These are phyloP conservation scores for Papilio dardanus DNA, from an alignment of 1,140 invertebrate species.

Conservation along the genomic window DNA sequence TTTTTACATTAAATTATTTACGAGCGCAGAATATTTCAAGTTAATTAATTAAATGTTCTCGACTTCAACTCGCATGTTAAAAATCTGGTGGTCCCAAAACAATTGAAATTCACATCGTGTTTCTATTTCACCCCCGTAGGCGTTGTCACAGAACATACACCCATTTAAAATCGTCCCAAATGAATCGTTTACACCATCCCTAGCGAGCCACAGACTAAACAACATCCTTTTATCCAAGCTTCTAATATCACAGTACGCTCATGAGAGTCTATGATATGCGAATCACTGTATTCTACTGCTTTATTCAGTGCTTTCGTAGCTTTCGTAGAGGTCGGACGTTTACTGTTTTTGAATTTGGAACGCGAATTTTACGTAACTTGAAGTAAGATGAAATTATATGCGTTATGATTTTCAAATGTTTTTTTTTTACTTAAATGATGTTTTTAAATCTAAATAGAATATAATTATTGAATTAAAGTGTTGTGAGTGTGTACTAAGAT, in stretches of 20 bases:
- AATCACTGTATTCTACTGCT: slow-evolving; percentile 18
- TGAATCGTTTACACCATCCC: slow-evolving; percentile 44
- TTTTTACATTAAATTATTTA: neutral
- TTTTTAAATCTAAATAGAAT: neutral
- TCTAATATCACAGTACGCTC: slow-evolving; percentile 34
- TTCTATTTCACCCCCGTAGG: slow-evolving; percentile 29
- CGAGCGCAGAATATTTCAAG: neutral
- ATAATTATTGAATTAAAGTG: neutral
- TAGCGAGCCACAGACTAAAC: slow-evolving; percentile 43
- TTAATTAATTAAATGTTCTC: neutral
- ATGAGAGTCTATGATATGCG: neutral
- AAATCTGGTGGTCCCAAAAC: slow-evolving; percentile 23
- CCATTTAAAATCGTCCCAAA: slow-evolving; percentile 53
- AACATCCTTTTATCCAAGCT: neutral
- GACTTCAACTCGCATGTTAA: neutral
- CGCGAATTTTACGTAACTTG: slow-evolving; percentile 15
- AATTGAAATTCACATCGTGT: slow-evolving; percentile 32
- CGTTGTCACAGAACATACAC: slow-evolving; percentile 46
- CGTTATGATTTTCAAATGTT: neutral
- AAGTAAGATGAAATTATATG: slow-evolving; percentile 4
- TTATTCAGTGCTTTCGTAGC: slow-evolving; percentile 23
- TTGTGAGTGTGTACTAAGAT: slow-evolving; percentile 19
- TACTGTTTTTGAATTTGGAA: slow-evolving; percentile 4
- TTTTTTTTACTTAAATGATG: neutral
- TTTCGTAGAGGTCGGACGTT: slow-evolving; percentile 20